Percentiles rank a stretch among this genome's conserved stretches.
Evolutionary conservation across 2,888 invertebrate species (phyloP).

Genomic region (Cataglyphis albicans): DNA sequence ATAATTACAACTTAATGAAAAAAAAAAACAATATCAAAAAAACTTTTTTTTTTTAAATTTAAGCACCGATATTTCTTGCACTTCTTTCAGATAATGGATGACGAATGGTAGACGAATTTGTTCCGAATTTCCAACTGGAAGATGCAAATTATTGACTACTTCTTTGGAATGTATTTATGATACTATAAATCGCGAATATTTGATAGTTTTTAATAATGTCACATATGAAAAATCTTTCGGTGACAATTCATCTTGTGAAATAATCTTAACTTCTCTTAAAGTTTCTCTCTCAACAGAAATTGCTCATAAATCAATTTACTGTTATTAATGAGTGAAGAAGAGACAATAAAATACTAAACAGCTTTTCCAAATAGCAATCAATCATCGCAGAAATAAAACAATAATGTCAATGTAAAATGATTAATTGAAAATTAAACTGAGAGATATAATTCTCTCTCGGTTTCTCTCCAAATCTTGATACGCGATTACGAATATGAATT

Average conservation of each 20-base stretch:
- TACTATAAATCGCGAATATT: neutral
- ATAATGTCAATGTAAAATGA: neutral
- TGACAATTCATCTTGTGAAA: slow-evolving; percentile 13
- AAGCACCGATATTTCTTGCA: slow-evolving; percentile 16
- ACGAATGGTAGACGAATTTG: neutral
- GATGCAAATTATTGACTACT: slow-evolving; percentile 11
- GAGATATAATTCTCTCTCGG: neutral
- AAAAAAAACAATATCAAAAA: neutral
- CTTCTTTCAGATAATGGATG: slow-evolving; percentile 4
- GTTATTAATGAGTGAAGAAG: slow-evolving; percentile 12
- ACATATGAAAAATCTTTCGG: neutral
- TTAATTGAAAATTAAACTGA: neutral
- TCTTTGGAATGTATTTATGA: neutral
- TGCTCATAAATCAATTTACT: slow-evolving; percentile 21
- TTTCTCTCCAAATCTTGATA: neutral
- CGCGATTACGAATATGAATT: neutral
- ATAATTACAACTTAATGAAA: neutral
- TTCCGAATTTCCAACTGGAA: slow-evolving; percentile 5
- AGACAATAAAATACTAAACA: neutral
- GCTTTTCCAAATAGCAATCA: neutral
- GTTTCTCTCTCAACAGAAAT: neutral
- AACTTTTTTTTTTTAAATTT: neutral
- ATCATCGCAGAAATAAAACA: slow-evolving; percentile 7
- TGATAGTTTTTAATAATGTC: slow-evolving; percentile 5
- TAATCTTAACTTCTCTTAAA: neutral